Conservation (phyloP, 2,888 invertebrate species). For the Epinotia nisella region DNA sequence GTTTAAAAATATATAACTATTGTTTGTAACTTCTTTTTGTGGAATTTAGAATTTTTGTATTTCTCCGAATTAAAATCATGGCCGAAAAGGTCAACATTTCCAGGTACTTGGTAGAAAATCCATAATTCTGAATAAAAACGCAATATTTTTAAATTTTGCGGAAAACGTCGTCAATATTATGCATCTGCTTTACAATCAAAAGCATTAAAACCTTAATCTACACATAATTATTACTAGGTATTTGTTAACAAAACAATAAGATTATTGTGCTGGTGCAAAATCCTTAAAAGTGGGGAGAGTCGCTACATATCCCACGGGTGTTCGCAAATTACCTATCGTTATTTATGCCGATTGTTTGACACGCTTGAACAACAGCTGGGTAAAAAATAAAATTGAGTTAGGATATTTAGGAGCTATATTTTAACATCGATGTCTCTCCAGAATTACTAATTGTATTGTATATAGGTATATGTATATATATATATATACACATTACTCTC, state of each 20-base stretch:
- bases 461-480: no score
- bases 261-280: no score
- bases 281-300: slow-evolving; percentile 2
- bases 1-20: not conserved
- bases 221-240: not conserved
- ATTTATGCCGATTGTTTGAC: slow-evolving; percentile 51
- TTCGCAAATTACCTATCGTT: slow-evolving; percentile 72
- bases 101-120: not conserved
- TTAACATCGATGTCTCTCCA: not conserved
- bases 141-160: not conserved
- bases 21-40: no score
- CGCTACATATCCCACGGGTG: slow-evolving; percentile 64
- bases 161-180: not conserved
- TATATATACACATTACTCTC: not conserved
- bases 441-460: not conserved
- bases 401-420: slow-evolving; percentile 21
- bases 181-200: no score
- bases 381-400: slow-evolving; percentile 58
- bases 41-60: no score
- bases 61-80: no score
- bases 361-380: slow-evolving; percentile 65
- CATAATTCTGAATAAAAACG: not conserved
- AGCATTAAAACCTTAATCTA: not conserved
- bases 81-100: no score
- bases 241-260: not conserved